Base-by-base conservation (phyloP, 2,888 invertebrate genomes). In the Scaptomyza flava region DNA sequence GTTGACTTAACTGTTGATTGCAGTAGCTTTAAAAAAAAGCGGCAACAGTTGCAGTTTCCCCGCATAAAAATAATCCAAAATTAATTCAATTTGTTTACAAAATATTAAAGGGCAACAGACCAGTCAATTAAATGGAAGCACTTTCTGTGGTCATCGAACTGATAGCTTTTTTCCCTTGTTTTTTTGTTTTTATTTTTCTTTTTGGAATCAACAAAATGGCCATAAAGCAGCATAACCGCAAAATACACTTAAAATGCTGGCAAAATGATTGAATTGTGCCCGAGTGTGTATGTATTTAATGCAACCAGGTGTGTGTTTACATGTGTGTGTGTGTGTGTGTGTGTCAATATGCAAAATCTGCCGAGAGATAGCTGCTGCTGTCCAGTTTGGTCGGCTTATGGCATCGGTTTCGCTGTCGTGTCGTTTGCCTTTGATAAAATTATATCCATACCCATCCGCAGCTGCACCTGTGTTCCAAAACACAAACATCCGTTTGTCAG, bases 201-300 rank as follows among this genome's bases (percentile, higher is more conserved):
- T 36, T 36, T 43, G 42, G 53, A 41, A 50, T 50, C 17, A 43
- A 56, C 81, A 87, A 86, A 87, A 85, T 85, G 75, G 70, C 61
- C 71, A 87, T 83, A 81, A 86, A 86, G 84, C 82, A 77, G 79
- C 68, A 71, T 64, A 77, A 88, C 85, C 88, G 78, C 85, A 85
- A 86, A 81, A 86, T 86, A 88, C 85, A 88, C 84, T 84, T 84
- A 86, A 86, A 88, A 83, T 63, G 63, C 42, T 72, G 68, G 77
- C 72, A 76, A 77, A 77, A 79, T 85, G 88, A 85, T 85, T 87
- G 86, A 85, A 87, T 83, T 83, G 86, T 68, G 77, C 60, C 66
- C 14, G 47, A 36, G 62, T 64, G 59, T 46, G 14, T 41, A 47
- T 63, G 38, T 54, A 47, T 70, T 36, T 47, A 52, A 59, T 60